Conservation (phyloP, 2,113 vertebrate species). For the Puma concolor region DNA sequence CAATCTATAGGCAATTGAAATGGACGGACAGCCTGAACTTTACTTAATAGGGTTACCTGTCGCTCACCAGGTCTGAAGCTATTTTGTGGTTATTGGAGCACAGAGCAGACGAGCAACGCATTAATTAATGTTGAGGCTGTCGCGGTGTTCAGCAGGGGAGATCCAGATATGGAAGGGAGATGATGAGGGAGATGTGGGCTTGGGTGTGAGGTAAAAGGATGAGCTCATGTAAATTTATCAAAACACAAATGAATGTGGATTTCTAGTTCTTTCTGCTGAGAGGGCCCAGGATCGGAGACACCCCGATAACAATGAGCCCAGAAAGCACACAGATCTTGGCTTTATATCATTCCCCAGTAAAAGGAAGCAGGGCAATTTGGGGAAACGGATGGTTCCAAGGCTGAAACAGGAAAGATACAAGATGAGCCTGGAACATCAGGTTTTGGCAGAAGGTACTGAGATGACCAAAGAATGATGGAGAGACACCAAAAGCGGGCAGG, state of each 20-base stretch:
- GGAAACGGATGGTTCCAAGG: not conserved
- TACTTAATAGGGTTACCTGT: not conserved
- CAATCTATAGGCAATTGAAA: not conserved
- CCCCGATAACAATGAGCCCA: not conserved
- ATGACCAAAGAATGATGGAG: not conserved
- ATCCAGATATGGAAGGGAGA: not conserved
- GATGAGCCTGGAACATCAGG: not conserved
- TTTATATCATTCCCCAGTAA: not conserved
- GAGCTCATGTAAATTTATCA: not conserved
- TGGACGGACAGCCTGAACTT: not conserved
- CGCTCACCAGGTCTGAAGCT: not conserved
- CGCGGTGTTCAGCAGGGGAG: not conserved
- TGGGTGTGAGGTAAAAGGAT: not conserved
- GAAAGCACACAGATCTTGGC: not conserved
- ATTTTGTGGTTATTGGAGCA: not conserved
- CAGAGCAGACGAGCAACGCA: not conserved
- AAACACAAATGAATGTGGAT: not conserved
- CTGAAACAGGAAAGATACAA: not conserved
- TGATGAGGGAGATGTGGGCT: not conserved
- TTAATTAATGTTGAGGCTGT: too few relatives aligned
- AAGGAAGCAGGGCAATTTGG: not conserved
- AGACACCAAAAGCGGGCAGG: not conserved
- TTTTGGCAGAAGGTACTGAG: not conserved
- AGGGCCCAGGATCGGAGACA: not conserved
- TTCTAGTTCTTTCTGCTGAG: not conserved